These are phyloP conservation scores for Zosterops borbonicus DNA, from an alignment of 2,113 vertebrate species.

Conservation along the genomic window DNA sequence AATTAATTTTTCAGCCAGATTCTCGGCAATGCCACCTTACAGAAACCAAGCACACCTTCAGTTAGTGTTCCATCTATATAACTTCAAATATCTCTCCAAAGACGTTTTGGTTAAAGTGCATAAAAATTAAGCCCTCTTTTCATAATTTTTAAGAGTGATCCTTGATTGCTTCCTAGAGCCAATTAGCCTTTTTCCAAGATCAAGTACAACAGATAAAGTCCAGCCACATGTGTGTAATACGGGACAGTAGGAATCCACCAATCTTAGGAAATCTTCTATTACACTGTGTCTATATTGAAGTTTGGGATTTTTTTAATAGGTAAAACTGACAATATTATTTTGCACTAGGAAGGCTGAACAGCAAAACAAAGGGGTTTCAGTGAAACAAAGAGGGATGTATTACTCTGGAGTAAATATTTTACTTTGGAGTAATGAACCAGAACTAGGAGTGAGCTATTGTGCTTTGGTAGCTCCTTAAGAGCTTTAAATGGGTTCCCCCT, in stretches of 20 bases:
- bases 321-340: not conserved
- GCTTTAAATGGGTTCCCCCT: not conserved
- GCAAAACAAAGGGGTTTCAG: not conserved
- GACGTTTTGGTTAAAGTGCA: not conserved
- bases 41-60: conserved; percentile 28
- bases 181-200: not conserved
- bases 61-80: not conserved
- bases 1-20: conserved; percentile 90
- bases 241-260: not conserved
- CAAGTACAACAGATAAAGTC: not conserved
- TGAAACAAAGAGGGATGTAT: not conserved
- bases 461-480: not conserved
- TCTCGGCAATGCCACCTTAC: conserved; percentile 92
- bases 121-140: not conserved
- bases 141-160: not conserved
- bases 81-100: not conserved
- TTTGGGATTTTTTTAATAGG: not conserved
- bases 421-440: not conserved
- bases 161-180: not conserved
- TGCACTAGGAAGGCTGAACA: not conserved
- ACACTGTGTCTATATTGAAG: not conserved
- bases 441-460: not conserved
- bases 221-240: fast-evolving
- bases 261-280: not conserved
- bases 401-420: not conserved